phyloP scores from a whole-genome alignment of 2,888 invertebrate species.

The Drosophila ustulata region DNA sequence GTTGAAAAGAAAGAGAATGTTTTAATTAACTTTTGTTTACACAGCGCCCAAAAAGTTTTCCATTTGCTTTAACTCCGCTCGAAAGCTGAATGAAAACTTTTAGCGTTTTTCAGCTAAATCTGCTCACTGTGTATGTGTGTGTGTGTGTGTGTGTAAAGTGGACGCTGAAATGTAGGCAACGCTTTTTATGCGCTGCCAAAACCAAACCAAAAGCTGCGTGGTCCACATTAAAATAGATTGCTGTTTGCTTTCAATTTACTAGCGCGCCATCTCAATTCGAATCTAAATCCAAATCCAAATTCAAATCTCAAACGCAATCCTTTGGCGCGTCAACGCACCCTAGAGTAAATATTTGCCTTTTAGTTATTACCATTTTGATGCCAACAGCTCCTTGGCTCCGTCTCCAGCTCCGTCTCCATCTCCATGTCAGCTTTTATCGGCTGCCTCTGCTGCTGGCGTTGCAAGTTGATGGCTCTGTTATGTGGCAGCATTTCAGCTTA shows the following conservation, averaged over 20 bases:
- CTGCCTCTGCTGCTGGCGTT: neutral
- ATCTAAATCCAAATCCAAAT: constrained; percentile 49
- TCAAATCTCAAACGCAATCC: constrained; percentile 31
- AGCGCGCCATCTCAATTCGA: constrained; percentile 34
- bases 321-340: constrained; percentile 30
- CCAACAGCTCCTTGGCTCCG: constrained; percentile 22
- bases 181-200: constrained; percentile 37
- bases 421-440: neutral
- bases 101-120: constrained; percentile 37
- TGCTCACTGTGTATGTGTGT: constrained; percentile 5
- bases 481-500: constrained; percentile 35
- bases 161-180: constrained; percentile 31
- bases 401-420: neutral
- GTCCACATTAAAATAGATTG: constrained; percentile 71
- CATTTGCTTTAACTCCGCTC: constrained; percentile 37
- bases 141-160: constrained; percentile 25
- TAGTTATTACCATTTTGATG: constrained; percentile 55
- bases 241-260: constrained; percentile 77
- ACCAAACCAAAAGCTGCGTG: constrained; percentile 15
- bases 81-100: constrained; percentile 37
- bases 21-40: constrained; percentile 78
- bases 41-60: constrained; percentile 55
- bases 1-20: constrained; percentile 49
- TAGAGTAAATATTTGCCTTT: constrained; percentile 69
- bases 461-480: constrained; percentile 41